Conservation (phyloP, 2,888 invertebrate genomes). For the Xylota sylvarum region DNA sequence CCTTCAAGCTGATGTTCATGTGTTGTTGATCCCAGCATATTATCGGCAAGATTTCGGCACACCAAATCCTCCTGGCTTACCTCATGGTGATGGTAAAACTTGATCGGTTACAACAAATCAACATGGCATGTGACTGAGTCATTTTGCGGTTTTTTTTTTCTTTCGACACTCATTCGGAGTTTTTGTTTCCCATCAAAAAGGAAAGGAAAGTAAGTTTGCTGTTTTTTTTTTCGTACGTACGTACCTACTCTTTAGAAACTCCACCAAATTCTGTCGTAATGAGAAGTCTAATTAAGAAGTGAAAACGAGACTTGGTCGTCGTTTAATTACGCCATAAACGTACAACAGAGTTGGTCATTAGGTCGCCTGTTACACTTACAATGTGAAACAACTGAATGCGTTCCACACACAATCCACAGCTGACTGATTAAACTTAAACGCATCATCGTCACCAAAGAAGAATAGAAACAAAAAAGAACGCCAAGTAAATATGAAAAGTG, state of each 20-base stretch:
- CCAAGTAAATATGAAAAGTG: slow-evolving; percentile 26
- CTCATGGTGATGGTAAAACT: slow-evolving; percentile 12
- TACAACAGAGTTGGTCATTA: slow-evolving; percentile 50
- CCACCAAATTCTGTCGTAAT: slow-evolving; percentile 29
- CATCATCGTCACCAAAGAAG: neutral
- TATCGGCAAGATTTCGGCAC: neutral
- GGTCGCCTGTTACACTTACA: slow-evolving; percentile 13
- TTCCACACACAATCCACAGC: slow-evolving; percentile 18
- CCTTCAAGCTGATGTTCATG: neutral
- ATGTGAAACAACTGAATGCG: neutral
- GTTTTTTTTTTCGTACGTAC: slow-evolving; percentile 13
- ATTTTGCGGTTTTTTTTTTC: slow-evolving; percentile 34
- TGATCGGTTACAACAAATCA: neutral
- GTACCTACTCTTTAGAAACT: slow-evolving; percentile 32
- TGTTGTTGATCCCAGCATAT: neutral
- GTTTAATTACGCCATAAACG: slow-evolving; percentile 54
- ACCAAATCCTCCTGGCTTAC: neutral
- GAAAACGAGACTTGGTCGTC: slow-evolving; percentile 38
- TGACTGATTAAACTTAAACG: neutral
- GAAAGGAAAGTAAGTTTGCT: slow-evolving; percentile 19
- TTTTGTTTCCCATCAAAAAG: neutral
- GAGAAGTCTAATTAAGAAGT: slow-evolving; percentile 47
- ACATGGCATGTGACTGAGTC: slow-evolving; percentile 36
- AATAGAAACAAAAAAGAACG: slow-evolving; percentile 1
- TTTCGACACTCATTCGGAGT: neutral